These are phyloP conservation scores for Otus sunia DNA, from an alignment of 2,113 vertebrate species.

Conservation along the genomic window DNA sequence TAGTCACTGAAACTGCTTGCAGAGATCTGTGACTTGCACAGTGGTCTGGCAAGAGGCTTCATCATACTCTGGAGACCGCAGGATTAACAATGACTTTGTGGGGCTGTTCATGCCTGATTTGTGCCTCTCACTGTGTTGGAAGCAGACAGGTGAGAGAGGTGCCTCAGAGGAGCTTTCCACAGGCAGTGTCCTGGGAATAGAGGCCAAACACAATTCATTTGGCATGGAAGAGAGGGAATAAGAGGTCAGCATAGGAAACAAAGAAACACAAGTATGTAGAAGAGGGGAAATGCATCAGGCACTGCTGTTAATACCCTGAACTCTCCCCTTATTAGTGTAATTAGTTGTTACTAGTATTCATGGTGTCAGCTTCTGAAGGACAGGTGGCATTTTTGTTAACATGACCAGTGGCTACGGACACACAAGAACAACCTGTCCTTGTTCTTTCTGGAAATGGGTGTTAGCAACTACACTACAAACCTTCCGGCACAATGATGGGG, in stretches of 20 bases:
- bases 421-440: neutral
- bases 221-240: neutral
- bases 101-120: neutral
- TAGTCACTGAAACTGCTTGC: neutral
- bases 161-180: neutral
- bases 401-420: neutral
- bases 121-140: neutral
- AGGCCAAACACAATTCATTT: neutral
- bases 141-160: neutral
- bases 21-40: neutral
- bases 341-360: neutral
- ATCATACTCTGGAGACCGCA: fast-evolving
- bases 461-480: neutral
- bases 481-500: fast-evolving
- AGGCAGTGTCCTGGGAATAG: neutral
- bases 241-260: neutral
- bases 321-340: neutral
- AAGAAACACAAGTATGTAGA: neutral
- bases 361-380: neutral
- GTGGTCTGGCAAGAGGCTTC: neutral
- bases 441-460: neutral
- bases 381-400: constrained; percentile 37
- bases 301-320: fast-evolving
- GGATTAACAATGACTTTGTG: neutral
- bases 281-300: neutral